Base-by-base conservation (phyloP, 2,797 vertebrate species). In the Apogon hyalosoma region DNA sequence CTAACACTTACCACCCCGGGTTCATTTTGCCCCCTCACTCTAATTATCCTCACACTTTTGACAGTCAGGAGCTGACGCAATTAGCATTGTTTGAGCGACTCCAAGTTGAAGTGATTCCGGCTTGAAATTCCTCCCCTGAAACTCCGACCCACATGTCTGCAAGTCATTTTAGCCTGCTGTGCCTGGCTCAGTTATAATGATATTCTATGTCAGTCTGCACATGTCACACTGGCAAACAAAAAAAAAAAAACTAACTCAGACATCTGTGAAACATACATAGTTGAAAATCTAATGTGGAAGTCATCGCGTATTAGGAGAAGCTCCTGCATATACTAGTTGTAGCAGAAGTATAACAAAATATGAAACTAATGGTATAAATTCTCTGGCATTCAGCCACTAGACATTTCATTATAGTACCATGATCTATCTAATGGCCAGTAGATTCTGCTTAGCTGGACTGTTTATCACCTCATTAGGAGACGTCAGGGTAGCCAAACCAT, bases 31-130 rank as follows among this genome's bases (percentile, higher is more conserved):
- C 85, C 91, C 88, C 88, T 87, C 77, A 77, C 88, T 89, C 87
- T 94, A 92, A 94, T 90, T 93, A 91, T 89, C 90, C 85, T 77
- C 85, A 66, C 87, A 90, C 87, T 83, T 90, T 90, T 87, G 83
- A 74, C 86, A 81, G 91, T 88, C 86, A 45, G 55, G 82, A 83
- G 73, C 88, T 83, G 82, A 75, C 59, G 87, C 71, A 86, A 90
- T 79, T 84, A 84, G 75, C 85, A 85, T 80, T 16, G 60, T 79
- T 88, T 79, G 83, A 80, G 88, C 86, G 48, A 61, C 81, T 81
- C 63, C 56, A 75, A 51, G 31, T 81, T 82, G 78, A 84, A 59
- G 77, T 60, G 81, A 69, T 57, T 87, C 71, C 62, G 67, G 71
- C 11, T 79, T 53, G 70, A 90, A 90, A 76, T 61, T 19, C 84